Percentiles rank a stretch among this genome's conserved stretches.
phyloP scores from a whole-genome alignment of 2,888 invertebrate species.

The Mythimna vitellina region DNA sequence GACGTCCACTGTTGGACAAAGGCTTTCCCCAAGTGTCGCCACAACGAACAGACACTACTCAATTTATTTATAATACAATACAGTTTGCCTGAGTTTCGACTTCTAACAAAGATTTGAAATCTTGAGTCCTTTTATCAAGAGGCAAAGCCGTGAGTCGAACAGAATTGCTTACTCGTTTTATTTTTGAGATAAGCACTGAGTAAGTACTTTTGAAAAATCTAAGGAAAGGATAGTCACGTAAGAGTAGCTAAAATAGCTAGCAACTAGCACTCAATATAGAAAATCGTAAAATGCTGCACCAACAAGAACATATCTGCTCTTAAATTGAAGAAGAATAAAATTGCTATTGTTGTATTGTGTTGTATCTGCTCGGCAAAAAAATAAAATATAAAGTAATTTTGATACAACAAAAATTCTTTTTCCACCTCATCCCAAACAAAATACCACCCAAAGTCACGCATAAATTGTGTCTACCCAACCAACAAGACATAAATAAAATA shows the following conservation, averaged over 20 bases:
- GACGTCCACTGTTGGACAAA: too few species aligned
- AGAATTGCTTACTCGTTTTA: background rate
- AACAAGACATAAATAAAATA: constrained; percentile 44
- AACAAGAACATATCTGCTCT: background rate
- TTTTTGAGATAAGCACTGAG: constrained; percentile 1
- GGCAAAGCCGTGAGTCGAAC: background rate
- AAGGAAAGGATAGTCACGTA: constrained; percentile 1
- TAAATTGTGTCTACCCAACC: constrained; percentile 27
- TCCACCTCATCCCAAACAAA: background rate
- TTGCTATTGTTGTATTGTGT: too few species aligned
- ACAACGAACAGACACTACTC: too few species aligned
- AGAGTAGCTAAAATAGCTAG: constrained; percentile 4
- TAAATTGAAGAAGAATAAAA: constrained; percentile 1
- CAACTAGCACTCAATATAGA: constrained; percentile 10
- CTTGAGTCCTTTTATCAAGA: background rate
- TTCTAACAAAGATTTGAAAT: constrained; percentile 1
- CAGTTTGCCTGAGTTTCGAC: background rate
- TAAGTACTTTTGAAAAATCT: constrained; percentile 1
- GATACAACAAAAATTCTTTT: constrained; percentile 5
- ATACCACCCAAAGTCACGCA: background rate
- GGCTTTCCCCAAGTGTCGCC: too few species aligned
- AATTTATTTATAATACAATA: background rate
- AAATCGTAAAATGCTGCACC: background rate
- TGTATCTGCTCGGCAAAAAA: background rate
- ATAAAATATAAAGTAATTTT: background rate